Conservation (phyloP, 2,888 invertebrate genomes). For the Stenurella melanura region DNA sequence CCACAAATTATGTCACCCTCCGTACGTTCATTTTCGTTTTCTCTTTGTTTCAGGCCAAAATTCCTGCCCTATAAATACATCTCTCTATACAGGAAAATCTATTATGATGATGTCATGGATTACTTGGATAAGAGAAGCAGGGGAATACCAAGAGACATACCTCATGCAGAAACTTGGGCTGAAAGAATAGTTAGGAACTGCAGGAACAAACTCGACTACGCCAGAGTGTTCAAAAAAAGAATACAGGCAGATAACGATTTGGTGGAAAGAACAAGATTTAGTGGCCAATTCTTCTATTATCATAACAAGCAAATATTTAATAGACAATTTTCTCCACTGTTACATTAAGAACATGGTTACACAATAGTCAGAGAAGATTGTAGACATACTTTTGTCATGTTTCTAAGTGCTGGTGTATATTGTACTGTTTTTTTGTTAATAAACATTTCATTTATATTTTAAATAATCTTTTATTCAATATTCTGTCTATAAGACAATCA, state of each 20-base stretch:
- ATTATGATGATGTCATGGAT: conserved; percentile 90
- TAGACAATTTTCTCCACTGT: conserved; percentile 79
- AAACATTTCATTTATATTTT: conserved; percentile 32
- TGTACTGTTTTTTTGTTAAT: conserved; percentile 29
- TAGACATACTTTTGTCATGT: conserved; percentile 8
- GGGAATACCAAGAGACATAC: conserved; percentile 81
- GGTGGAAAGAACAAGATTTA: conserved; percentile 79
- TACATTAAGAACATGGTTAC: conserved; percentile 57
- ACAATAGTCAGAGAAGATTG: background rate
- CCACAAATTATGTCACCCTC: conserved; percentile 1
- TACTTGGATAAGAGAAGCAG: conserved; percentile 86
- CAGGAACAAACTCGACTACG: conserved; percentile 70
- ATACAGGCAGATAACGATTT: conserved; percentile 71
- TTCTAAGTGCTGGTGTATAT: background rate
- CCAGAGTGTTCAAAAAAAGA: conserved; percentile 62
- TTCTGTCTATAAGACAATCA: too few relatives aligned
- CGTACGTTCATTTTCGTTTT: conserved; percentile 6
- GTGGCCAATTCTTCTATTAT: conserved; percentile 83
- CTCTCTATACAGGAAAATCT: conserved; percentile 89
- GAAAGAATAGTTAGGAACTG: conserved; percentile 87
- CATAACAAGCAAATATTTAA: conserved; percentile 85
- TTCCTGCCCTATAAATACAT: conserved; percentile 88
- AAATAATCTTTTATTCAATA: background rate
- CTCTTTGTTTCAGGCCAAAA: conserved; percentile 79
- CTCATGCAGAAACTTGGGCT: conserved; percentile 89